Evolutionary conservation across 2,888 invertebrate species (phyloP).

Genomic region (Cotesia congregata): DNA sequence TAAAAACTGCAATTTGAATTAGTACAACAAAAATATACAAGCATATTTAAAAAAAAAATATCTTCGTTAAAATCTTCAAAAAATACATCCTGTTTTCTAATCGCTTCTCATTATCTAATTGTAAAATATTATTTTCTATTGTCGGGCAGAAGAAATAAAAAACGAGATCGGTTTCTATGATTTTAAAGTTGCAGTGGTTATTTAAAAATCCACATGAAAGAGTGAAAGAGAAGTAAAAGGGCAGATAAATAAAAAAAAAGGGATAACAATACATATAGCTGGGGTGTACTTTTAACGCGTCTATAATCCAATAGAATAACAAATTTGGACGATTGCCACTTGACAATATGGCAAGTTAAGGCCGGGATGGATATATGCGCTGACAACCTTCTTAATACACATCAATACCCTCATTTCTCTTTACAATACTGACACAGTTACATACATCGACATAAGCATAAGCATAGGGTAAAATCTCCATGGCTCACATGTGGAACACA

Average conservation of each 20-base stretch:
- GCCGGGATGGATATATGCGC: conserved; percentile 6
- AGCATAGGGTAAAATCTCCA: conserved; percentile 48
- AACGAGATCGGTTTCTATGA: conserved; percentile 26
- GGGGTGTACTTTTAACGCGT: conserved; percentile 37
- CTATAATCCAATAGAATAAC: conserved; percentile 65
- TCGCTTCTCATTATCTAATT: conserved; percentile 5
- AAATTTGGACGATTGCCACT: conserved; percentile 60
- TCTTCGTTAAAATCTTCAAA: neutral
- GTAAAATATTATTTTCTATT: conserved; percentile 15
- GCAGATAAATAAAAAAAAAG: neutral
- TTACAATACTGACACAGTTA: conserved; percentile 34
- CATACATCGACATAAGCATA: conserved; percentile 61
- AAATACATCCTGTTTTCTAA: conserved; percentile 20
- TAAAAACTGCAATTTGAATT: no score
- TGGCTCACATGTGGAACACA: conserved; percentile 44
- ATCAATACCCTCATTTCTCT: conserved; percentile 1
- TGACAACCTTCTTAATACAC: conserved; percentile 10
- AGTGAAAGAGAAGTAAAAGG: conserved; percentile 1
- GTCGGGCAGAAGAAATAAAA: conserved; percentile 1
- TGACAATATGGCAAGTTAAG: conserved; percentile 40
- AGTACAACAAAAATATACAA: no score
- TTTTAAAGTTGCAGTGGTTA: neutral
- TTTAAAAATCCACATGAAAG: conserved; percentile 2
- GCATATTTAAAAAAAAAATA: neutral
- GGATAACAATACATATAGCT: neutral